phyloP scores from a whole-genome alignment of 2,797 vertebrate genomes.

The Crax fasciolata region DNA sequence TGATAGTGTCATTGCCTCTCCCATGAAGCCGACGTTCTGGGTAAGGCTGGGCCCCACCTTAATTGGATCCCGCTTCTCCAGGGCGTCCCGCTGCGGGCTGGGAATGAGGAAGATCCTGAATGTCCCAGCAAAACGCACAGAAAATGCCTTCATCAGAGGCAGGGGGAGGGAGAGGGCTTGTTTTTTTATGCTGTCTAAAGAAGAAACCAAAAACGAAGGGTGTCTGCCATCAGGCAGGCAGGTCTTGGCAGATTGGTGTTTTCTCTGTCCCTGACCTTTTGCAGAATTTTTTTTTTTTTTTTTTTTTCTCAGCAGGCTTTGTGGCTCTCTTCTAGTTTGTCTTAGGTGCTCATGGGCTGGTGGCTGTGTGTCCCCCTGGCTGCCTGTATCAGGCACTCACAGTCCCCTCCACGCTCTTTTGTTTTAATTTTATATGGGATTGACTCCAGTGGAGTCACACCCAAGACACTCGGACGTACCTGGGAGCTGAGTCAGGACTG shows the following conservation, averaged over 20 bases:
- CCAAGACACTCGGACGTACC: not conserved
- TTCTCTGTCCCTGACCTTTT: not conserved
- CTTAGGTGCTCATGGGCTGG: rapidly evolving
- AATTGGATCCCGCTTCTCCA: not conserved
- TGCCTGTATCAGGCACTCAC: rapidly evolving
- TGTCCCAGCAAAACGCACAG: not conserved
- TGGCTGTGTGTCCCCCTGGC: rapidly evolving
- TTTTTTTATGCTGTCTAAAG: not conserved
- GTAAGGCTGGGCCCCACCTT: slow-evolving; percentile 22
- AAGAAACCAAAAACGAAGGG: not conserved
- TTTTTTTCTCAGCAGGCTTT: not conserved
- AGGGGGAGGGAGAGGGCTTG: not conserved
- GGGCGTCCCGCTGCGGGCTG: not conserved
- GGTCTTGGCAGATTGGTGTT: not conserved
- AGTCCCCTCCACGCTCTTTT: not conserved
- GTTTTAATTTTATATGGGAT: not conserved
- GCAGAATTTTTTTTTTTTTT: not conserved
- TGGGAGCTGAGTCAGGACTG: slow-evolving; percentile 62
- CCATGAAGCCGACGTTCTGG: not conserved
- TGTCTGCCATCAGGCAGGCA: not conserved
- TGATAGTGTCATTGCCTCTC: not conserved
- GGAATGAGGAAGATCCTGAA: not conserved
- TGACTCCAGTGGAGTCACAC: slow-evolving; percentile 24
- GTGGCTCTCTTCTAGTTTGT: not conserved
- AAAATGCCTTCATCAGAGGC: not conserved